phyloP scores from a whole-genome alignment of 2,888 invertebrate species.

The Eutolmus rufibarbis region DNA sequence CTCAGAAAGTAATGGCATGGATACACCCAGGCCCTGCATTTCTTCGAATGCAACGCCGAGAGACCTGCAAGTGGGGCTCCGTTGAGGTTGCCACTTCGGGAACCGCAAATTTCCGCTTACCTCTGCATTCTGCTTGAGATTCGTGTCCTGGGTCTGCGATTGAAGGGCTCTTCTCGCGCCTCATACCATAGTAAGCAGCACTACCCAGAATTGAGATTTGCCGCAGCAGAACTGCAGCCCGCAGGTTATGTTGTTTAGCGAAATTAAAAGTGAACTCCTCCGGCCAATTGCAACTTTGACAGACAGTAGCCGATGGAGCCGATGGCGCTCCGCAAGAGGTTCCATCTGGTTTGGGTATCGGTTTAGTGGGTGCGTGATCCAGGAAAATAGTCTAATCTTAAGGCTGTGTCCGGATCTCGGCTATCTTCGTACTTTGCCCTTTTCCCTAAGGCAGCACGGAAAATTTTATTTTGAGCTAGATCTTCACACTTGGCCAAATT shows the following conservation, averaged over 20 bases:
- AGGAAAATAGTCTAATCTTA: neutral
- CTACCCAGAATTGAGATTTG: neutral
- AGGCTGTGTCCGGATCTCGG: neutral
- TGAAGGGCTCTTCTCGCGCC: neutral
- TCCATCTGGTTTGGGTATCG: neutral
- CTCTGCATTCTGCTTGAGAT: neutral
- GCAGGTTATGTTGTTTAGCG: neutral
- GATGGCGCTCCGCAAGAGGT: neutral
- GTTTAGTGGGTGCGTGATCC: neutral
- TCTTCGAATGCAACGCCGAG: neutral
- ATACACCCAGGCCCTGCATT: neutral
- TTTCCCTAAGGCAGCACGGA: too few species aligned
- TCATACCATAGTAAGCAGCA: neutral
- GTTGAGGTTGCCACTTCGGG: neutral
- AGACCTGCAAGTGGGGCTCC: neutral
- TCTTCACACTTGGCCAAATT: too few species aligned
- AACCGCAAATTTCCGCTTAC: neutral
- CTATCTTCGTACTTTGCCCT: too few species aligned
- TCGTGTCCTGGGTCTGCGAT: neutral
- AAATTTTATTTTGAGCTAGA: too few species aligned
- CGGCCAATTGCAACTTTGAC: neutral
- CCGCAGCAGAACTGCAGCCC: neutral
- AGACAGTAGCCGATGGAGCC: neutral
- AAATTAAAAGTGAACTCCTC: neutral
- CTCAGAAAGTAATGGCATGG: neutral